Conservation (phyloP, 2,797 vertebrate species). For the Esox lucius region DNA sequence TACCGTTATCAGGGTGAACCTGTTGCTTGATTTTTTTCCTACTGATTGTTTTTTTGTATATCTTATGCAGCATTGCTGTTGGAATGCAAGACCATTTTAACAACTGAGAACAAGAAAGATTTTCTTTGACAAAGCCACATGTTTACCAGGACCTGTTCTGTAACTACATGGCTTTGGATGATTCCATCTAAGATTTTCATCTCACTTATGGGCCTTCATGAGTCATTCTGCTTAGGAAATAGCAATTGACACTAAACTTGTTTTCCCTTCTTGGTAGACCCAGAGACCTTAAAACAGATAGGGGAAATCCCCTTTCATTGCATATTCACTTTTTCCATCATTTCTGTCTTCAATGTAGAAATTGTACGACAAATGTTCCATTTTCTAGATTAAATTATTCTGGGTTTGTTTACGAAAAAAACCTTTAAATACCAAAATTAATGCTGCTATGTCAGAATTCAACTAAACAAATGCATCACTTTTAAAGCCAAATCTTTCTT, state of each 20-base stretch:
- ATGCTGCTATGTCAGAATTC: not conserved
- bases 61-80: not conserved
- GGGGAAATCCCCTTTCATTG: no score
- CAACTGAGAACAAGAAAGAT: not conserved
- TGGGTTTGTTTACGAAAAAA: no score
- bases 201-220: not conserved
- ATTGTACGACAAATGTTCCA: no score
- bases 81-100: not conserved
- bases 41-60: not conserved
- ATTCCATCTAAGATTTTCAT: not conserved
- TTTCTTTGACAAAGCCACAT: not conserved
- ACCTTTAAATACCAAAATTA: no score
- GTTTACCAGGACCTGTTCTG: not conserved
- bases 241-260: no score
- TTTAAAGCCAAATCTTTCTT: not conserved
- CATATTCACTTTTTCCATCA: no score
- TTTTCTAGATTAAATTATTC: no score
- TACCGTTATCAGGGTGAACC: no score
- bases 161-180: not conserved
- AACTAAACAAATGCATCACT: not conserved
- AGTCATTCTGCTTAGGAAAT: not conserved
- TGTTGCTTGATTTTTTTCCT: not conserved
- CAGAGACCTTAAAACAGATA: slow-evolving; percentile 22
- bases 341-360: no score
- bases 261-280: slow-evolving; percentile 13